Evolutionary conservation across 2,113 vertebrate species (phyloP), one percentile per base, ranked within the genome.

Genomic region (Psilopsiagon aurifrons): DNA sequence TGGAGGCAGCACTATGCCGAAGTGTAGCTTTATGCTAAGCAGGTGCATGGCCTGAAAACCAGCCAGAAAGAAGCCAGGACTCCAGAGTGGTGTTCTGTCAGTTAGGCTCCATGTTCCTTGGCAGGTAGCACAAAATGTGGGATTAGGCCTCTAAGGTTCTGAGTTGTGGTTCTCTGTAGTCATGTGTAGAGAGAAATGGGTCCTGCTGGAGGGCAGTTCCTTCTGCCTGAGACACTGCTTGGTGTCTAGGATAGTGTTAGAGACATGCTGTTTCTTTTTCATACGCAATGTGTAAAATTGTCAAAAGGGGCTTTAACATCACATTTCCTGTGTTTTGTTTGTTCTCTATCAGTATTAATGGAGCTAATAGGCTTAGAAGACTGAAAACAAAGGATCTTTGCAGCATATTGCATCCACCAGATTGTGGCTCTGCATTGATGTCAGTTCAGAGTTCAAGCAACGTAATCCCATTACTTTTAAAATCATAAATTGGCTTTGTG

Each of bases 31-130:
- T 33, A 5, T 88, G 41, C 39, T 66, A 0, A 52, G 29, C 24
- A 81, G 59, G 47, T 75, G 31, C 57, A 17, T 7, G 46, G 37
- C 20, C 46, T 79, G 54, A 83, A 86, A 74, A 73, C 5, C 17
- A 95, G n/a, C 39, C 59, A 35, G 60, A 71, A 84, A 66, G 47
- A 43, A 88, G 9, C 39, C 19, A 27, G 5, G 66, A 8, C 25
- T 69, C 20, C 25, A 33, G 31, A 77, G 28, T 46, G 46, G 18
- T 0, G 0, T 54, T 95, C 28, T 27, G 88, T 41, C 0, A 2
- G 49, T 14, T 37, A 59, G 49, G 28, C 31, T 69, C 9, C 35
- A 24, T 88, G 22, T 74, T 83, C 46, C 71, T 71, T 78, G 28
- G 33, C 51, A 81, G 27, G 13, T 6, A 33, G 11, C 49, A 52